These are phyloP conservation scores for Sylvilagus bachmani DNA, from an alignment of 2,113 vertebrate species.

Conservation along the genomic window DNA sequence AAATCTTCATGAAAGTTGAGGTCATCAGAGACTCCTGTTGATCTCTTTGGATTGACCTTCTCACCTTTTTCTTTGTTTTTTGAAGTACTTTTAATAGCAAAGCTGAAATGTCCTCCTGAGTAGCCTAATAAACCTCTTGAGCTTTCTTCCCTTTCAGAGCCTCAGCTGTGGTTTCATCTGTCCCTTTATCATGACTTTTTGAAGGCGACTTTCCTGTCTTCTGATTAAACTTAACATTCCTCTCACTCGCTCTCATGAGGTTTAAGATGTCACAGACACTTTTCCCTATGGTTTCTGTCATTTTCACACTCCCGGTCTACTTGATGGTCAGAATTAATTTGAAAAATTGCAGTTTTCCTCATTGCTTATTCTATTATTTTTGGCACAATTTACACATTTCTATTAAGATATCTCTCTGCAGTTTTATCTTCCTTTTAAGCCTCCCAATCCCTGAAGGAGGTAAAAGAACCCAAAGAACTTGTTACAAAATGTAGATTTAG, in stretches of 20 bases:
- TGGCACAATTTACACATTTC: constrained; percentile 54
- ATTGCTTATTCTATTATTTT: constrained; percentile 58
- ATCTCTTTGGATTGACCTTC: not conserved
- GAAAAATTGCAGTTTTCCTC: constrained; percentile 45
- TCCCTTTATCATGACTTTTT: not conserved
- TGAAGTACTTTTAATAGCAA: not conserved
- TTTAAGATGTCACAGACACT: not conserved
- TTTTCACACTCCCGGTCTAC: not conserved
- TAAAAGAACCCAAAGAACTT: not conserved
- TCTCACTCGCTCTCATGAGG: not conserved
- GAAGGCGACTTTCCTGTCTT: constrained; percentile 7
- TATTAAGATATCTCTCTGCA: constrained; percentile 24
- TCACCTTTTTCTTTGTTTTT: not conserved
- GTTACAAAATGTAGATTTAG: constrained; percentile 38
- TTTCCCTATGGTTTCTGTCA: constrained; percentile 10
- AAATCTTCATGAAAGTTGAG: constrained; percentile 10
- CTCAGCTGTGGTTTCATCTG: not conserved
- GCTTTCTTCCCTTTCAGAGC: not conserved
- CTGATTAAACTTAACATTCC: not conserved
- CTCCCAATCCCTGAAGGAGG: constrained; percentile 8
- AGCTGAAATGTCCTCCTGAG: constrained; percentile 18
- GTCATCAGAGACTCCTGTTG: not conserved
- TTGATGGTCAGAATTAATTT: constrained; percentile 64
- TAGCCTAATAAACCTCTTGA: not conserved
- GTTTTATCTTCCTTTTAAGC: constrained; percentile 43